Base-by-base conservation (phyloP, 2,113 vertebrate genomes). In the Triplophysa rosa region DNA sequence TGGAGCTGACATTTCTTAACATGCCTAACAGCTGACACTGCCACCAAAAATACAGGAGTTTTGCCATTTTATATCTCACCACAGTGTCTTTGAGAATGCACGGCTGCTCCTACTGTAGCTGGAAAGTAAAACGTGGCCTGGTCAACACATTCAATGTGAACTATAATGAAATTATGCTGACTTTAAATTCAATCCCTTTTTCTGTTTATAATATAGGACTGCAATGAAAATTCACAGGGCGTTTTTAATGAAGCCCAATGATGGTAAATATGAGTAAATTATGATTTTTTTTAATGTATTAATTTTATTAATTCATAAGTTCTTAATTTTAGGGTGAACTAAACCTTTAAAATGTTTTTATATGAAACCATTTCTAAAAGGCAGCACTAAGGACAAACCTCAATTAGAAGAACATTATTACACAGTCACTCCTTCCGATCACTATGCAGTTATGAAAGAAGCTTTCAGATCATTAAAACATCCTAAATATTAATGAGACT, bases 401-500 rank as follows among this genome's bases (percentile, higher is more conserved):
- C 52, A 58, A 40, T 72, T 40, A 72, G n/a, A 4, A 72, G 54
- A 59, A 54, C n/a, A 79, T 64, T 52, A 23, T 24, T 21, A 47
- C 49, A 40, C 64, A 54, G 61, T 72, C 24, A 23, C 29, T 42
- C 23, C 23, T 45, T 71, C 67, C 59, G 37, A 73, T 45, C 58
- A 71, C 29, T 11, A 59, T 10, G 19, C 56, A 23, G 54, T 73
- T 61, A 45, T 73, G 10, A 73, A 59, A 59, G 6, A 47, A 63
- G 58, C 71, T 74, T 74, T 74, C 29, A 78, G 68, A 40, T 47
- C 16, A 63, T 56, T 58, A 79, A 40, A 37, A 56, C 72, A 17
- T 72, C 24, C 37, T 62, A 49, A 79, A 67, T 45, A 79, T 79
- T 68, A 24, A 73, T 73, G 17, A 58, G 77, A 63, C 26, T 26